Percentiles rank a stretch among this genome's conserved stretches.
These are phyloP conservation scores for Heloderma charlesbogerti DNA, from an alignment of 2,113 vertebrate genomes.

Conservation along the genomic window DNA sequence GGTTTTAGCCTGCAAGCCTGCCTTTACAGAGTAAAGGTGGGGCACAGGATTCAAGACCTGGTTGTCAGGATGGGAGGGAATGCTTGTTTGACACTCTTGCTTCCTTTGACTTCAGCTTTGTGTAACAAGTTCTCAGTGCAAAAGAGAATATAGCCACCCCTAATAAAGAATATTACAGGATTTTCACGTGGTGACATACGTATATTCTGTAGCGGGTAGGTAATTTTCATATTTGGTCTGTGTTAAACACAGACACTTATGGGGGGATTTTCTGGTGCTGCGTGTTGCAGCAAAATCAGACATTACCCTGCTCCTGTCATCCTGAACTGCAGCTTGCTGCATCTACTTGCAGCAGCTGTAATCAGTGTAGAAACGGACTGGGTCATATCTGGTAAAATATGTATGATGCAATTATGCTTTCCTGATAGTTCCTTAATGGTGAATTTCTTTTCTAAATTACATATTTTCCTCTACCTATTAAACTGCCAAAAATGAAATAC, in stretches of 20 bases:
- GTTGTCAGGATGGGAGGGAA: background rate
- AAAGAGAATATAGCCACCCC: background rate
- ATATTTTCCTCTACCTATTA: background rate
- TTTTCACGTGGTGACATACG: rapidly evolving
- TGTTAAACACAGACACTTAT: rapidly evolving
- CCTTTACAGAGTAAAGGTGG: background rate
- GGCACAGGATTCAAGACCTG: too few relatives aligned
- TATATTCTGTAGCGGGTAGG: rapidly evolving
- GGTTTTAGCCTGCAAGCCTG: background rate
- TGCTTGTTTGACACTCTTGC: rapidly evolving
- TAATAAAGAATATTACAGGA: background rate
- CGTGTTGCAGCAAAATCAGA: background rate
- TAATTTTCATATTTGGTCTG: rapidly evolving
- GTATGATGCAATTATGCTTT: background rate
- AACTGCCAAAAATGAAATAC: background rate
- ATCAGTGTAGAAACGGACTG: rapidly evolving
- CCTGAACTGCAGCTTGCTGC: slow-evolving; percentile 24
- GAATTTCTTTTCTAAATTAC: too few relatives aligned
- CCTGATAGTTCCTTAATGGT: background rate
- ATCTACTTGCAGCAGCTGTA: background rate
- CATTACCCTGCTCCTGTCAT: rapidly evolving
- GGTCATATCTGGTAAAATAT: rapidly evolving
- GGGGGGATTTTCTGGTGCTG: background rate
- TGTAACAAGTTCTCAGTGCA: background rate
- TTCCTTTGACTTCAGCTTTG: rapidly evolving